phyloP scores from a whole-genome alignment of 2,888 invertebrate species.

The Cryptocephalus moraei region DNA sequence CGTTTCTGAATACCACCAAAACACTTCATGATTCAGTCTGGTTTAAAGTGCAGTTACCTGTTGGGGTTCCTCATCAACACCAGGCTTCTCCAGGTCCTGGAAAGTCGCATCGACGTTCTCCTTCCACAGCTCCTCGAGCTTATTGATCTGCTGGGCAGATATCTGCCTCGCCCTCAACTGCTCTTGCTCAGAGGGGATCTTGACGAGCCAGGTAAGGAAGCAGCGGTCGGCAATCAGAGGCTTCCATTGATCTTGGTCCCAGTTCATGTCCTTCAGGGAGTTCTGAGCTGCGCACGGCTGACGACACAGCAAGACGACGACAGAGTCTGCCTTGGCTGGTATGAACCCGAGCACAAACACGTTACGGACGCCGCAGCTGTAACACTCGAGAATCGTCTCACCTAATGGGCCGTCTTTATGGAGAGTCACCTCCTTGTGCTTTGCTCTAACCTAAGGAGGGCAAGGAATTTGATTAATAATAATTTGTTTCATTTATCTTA shows the following conservation, averaged over 20 bases:
- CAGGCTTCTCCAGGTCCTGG: slow-evolving; percentile 96
- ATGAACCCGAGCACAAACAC: slow-evolving; percentile 98
- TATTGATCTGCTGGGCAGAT: slow-evolving; percentile 93
- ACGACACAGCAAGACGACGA: slow-evolving; percentile 91
- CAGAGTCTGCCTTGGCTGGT: slow-evolving; percentile 97
- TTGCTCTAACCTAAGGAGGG: slow-evolving; percentile 57
- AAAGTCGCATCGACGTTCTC: slow-evolving; percentile 97
- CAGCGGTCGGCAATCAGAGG: slow-evolving; percentile 94
- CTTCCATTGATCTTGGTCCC: slow-evolving; percentile 99
- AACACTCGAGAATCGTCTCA: slow-evolving; percentile 96
- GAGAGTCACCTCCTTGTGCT: slow-evolving; percentile 96
- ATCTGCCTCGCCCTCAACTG: slow-evolving; percentile 93
- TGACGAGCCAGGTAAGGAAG: slow-evolving; percentile 94
- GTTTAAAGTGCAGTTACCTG: slow-evolving; percentile 51
- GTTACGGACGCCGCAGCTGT: slow-evolving; percentile 96
- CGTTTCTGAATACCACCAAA: background rate
- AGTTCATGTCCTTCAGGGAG: slow-evolving; percentile 96
- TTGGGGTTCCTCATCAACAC: slow-evolving; percentile 95
- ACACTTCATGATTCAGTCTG: background rate
- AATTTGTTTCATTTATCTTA: no score
- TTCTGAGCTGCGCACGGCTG: slow-evolving; percentile 98
- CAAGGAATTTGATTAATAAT: no score
- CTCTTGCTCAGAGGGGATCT: slow-evolving; percentile 95
- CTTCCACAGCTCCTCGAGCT: slow-evolving; percentile 97
- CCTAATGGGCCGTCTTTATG: slow-evolving; percentile 96